Conservation (phyloP, 2,113 vertebrate species). For the Hirundichthys speculiger region DNA sequence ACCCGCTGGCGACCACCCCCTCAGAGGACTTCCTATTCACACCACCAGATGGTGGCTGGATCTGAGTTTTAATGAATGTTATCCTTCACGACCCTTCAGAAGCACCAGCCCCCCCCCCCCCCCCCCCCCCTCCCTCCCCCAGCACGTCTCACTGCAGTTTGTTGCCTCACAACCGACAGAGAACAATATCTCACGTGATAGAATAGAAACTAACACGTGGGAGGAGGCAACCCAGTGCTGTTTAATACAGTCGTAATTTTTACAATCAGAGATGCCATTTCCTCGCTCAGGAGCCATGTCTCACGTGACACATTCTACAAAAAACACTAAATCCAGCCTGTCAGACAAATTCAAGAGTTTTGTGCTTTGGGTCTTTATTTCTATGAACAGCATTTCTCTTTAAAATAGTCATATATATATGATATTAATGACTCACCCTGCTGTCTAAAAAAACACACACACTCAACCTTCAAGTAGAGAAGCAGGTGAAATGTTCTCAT, state of each 20-base stretch:
- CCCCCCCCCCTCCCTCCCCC: slow-evolving; percentile 2
- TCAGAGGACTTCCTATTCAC: slow-evolving; percentile 65
- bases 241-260: background rate
- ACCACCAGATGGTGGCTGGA: slow-evolving; percentile 79
- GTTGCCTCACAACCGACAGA: slow-evolving; percentile 20
- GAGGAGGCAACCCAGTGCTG: slow-evolving; percentile 6
- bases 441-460: too few species aligned
- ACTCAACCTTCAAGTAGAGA: too few species aligned
- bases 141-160: slow-evolving; percentile 47
- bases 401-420: too few species aligned
- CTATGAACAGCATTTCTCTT: too few species aligned
- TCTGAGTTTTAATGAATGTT: slow-evolving; percentile 74
- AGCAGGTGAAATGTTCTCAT: background rate
- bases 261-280: background rate
- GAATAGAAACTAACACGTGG: slow-evolving; percentile 11
- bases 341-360: too few species aligned
- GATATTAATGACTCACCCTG: too few species aligned
- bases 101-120: slow-evolving; percentile 14
- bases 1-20: slow-evolving; percentile 23
- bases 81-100: slow-evolving; percentile 56
- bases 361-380: too few species aligned
- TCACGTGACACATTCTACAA: background rate
- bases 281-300: background rate
- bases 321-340: too few species aligned
- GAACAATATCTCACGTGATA: slow-evolving; percentile 11